phyloP scores from a whole-genome alignment of 2,888 invertebrate genomes.

The Oasisia sp. region DNA sequence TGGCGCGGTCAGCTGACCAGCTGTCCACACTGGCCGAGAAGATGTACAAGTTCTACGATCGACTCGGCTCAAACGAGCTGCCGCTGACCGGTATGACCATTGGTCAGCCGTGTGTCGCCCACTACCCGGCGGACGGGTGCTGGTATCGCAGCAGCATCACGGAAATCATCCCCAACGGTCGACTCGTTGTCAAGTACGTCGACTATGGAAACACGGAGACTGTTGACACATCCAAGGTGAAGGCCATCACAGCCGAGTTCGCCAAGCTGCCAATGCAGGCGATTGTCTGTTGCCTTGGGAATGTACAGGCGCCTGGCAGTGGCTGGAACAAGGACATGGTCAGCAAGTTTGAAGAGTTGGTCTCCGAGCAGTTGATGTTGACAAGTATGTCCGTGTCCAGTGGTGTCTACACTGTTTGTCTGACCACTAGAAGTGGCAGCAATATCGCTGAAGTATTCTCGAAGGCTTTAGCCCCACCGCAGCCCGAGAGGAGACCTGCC shows the following conservation, averaged over 20 bases:
- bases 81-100: constrained; percentile 66
- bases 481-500: neutral
- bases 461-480: neutral
- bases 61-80: constrained; percentile 61
- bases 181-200: constrained; percentile 43
- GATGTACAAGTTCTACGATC: constrained; percentile 35
- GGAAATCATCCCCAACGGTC: neutral
- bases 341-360: neutral
- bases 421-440: constrained; percentile 23
- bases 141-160: constrained; percentile 70
- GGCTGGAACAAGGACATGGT: constrained; percentile 2
- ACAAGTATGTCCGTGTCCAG: neutral
- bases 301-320: neutral
- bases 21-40: constrained; percentile 32
- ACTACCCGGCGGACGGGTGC: constrained; percentile 72
- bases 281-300: constrained; percentile 44
- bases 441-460: constrained; percentile 20
- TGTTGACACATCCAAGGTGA: constrained; percentile 46
- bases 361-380: neutral
- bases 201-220: constrained; percentile 61
- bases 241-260: constrained; percentile 52
- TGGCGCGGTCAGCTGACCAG: constrained; percentile 29
- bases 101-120: constrained; percentile 77
- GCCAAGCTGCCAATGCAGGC: constrained; percentile 51
- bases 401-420: neutral